Percentiles rank a stretch among this genome's conserved stretches.
phyloP scores from a whole-genome alignment of 1,140 invertebrate species.

The Trichonephila clavipes region DNA sequence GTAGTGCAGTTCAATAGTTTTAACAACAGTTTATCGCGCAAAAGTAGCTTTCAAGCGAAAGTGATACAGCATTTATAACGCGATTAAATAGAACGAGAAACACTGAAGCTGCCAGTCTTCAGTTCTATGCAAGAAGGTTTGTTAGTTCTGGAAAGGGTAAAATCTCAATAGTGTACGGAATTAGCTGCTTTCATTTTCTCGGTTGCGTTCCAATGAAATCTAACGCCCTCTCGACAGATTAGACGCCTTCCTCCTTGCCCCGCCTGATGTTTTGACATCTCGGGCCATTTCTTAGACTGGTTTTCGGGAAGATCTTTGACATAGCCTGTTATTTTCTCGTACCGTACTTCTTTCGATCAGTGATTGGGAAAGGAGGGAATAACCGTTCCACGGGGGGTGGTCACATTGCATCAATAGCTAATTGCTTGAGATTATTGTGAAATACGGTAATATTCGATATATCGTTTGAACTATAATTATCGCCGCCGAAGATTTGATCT shows the following conservation, averaged over 20 bases:
- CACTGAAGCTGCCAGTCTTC: background rate
- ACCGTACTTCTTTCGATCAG: constrained; percentile 40
- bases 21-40: constrained; percentile 4
- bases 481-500: constrained; percentile 13
- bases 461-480: constrained; percentile 28
- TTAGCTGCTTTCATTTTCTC: constrained; percentile 43
- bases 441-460: constrained; percentile 58
- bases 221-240: constrained; percentile 66
- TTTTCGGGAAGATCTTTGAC: background rate
- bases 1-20: background rate
- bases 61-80: background rate
- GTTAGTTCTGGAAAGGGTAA: constrained; percentile 26
- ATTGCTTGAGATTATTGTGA: constrained; percentile 38
- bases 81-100: constrained; percentile 59
- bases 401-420: constrained; percentile 1
- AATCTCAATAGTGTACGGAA: constrained; percentile 68
- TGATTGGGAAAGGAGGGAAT: constrained; percentile 57
- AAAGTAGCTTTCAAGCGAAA: constrained; percentile 3
- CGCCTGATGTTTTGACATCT: constrained; percentile 16
- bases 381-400: constrained; percentile 55
- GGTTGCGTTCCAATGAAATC: constrained; percentile 43
- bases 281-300: background rate
- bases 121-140: constrained; percentile 25
- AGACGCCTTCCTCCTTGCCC: constrained; percentile 53
- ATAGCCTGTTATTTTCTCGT: background rate